These are phyloP conservation scores for Phrynocephalus versicolor DNA, from an alignment of 2,113 vertebrate genomes.

Conservation along the genomic window DNA sequence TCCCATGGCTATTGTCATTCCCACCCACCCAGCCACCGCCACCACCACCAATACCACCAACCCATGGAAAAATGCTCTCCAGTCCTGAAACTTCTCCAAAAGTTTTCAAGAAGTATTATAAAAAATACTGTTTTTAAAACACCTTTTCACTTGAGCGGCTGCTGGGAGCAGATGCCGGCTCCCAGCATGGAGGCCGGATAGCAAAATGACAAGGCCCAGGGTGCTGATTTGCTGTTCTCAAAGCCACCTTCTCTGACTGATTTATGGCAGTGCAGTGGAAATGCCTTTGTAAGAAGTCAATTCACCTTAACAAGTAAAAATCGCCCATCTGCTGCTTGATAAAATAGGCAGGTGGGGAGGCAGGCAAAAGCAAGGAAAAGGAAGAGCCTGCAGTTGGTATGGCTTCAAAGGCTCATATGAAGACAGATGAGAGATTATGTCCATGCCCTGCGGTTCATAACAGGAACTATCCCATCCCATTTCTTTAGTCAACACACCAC, in stretches of 20 bases:
- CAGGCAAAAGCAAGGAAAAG: constrained; percentile 41
- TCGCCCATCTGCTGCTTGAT: constrained; percentile 41
- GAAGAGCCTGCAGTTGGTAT: constrained; percentile 18
- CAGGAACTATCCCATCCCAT: background rate
- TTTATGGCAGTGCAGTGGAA: constrained; percentile 36
- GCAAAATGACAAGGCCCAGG: constrained; percentile 27
- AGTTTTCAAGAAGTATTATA: constrained; percentile 22
- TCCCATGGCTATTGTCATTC: background rate
- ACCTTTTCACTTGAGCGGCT: constrained; percentile 16
- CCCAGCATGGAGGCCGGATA: constrained; percentile 11
- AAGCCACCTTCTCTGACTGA: constrained; percentile 29
- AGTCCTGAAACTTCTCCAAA: constrained; percentile 2
- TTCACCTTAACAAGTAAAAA: constrained; percentile 41
- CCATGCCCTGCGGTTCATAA: background rate
- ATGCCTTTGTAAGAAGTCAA: constrained; percentile 41
- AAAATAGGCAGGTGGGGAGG: background rate
- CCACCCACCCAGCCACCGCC: too few species aligned
- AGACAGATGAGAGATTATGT: background rate
- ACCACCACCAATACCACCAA: too few species aligned
- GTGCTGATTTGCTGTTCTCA: constrained; percentile 41
- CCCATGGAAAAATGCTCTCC: background rate
- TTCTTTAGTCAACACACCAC: background rate
- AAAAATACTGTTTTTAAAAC: constrained; percentile 19
- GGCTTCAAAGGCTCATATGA: constrained; percentile 20
- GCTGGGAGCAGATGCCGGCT: constrained; percentile 32